Evolutionary conservation across 2,797 vertebrate genomes (phyloP), one percentile per base, ranked within the genome.

Genomic region (Chelonia mydas): DNA sequence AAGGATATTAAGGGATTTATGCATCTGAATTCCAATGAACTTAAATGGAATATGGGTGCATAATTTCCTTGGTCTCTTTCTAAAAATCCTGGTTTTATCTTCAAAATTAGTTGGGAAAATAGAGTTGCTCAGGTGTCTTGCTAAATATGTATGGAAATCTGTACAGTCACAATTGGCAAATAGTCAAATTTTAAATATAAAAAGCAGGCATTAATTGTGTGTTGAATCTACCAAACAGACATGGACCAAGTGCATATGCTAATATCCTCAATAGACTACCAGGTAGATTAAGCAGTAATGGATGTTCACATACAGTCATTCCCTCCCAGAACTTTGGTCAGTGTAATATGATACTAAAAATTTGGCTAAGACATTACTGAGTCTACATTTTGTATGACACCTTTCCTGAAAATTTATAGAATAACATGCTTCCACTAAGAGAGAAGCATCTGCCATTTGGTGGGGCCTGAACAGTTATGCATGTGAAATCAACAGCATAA

Each of bases 301-400:
- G 3, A 41, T 3, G 6, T 33, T 1, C 61, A n/a, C 28, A 25
- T 16, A 81, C 27, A 88, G 45, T 1, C 33, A 57, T 0, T 1
- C 65, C 9, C 37, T 83, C 76, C 86, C 5, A 49, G 11, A 79
- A 59, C 12, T 81, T 87, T 33, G 19, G 82, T 55, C 2, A 19
- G 7, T 57, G 25, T 41, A 55, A 41, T 41, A 15, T 6, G 13
- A 54, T 17, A 41, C 79, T 54, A 41, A 55, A 37, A 41, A 17
- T 17, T 28, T 50, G 49, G 19, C 53, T 55, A 55, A 55, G 27
- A 11, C 53, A 55, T 45, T 41, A 45, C 23, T 17, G 13, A 10
- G 16, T 9, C 51, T 37, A 41, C 53, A 37, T 41, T 55, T 45
- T 81, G 7, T 8, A 28, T 28, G 27, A 80, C 33, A 37, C 33